Percentiles rank a stretch among this genome's conserved stretches.
phyloP scores from a whole-genome alignment of 2,888 invertebrate genomes.

The Andricus quercusramuli region DNA sequence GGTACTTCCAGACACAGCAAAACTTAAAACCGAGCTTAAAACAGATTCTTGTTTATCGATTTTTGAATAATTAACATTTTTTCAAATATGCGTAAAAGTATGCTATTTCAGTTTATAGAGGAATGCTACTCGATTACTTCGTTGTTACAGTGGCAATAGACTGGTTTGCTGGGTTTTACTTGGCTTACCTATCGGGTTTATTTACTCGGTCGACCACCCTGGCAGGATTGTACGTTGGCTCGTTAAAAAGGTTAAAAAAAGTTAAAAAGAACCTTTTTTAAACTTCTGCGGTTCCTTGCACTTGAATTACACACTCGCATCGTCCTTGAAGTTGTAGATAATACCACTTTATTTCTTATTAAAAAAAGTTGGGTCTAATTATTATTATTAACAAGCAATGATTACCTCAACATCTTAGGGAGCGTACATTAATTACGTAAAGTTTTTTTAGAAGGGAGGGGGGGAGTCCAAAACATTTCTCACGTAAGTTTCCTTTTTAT shows the following conservation, averaged over 20 bases:
- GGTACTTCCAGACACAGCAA: too few relatives aligned
- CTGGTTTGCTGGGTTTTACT: constrained; percentile 47
- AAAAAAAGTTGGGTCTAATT: not conserved
- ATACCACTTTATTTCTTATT: constrained; percentile 13
- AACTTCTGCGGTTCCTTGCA: constrained; percentile 25
- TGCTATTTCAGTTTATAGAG: constrained; percentile 7
- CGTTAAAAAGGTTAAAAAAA: constrained; percentile 26
- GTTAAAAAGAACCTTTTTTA: not conserved
- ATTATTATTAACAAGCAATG: not conserved
- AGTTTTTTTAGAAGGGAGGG: too few relatives aligned
- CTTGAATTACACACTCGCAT: constrained; percentile 3
- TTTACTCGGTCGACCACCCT: constrained; percentile 36
- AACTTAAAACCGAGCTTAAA: too few relatives aligned
- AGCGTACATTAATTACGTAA: too few relatives aligned
- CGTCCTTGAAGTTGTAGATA: constrained; percentile 4
- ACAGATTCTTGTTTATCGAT: not conserved
- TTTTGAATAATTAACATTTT: not conserved
- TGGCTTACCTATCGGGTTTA: constrained; percentile 33
- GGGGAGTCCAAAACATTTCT: too few relatives aligned
- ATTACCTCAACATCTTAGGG: not conserved
- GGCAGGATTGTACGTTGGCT: constrained; percentile 7
- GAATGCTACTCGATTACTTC: constrained; percentile 52
- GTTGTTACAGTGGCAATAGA: constrained; percentile 56
- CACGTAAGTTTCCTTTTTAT: too few relatives aligned
- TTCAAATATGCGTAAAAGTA: constrained; percentile 2